These are phyloP conservation scores for Mormyrops attenuatus DNA, from an alignment of 2,797 vertebrate genomes.

Conservation along the genomic window DNA sequence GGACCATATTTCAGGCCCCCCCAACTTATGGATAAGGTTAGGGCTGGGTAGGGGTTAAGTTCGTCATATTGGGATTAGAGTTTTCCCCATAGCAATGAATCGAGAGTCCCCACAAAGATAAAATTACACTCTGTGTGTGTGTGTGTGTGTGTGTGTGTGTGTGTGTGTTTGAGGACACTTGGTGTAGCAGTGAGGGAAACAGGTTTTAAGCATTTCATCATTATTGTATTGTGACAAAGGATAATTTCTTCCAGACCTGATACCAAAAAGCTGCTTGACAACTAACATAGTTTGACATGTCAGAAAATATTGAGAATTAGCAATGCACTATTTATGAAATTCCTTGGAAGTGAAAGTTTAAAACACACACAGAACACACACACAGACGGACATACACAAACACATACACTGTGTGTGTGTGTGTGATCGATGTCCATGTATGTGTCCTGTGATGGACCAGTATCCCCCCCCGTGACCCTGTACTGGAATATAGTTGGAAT, in stretches of 20 bases:
- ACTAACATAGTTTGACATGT: constrained; percentile 5
- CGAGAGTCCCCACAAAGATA: neutral
- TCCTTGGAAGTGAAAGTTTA: neutral
- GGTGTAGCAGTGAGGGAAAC: neutral
- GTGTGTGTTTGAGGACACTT: neutral
- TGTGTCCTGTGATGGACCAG: neutral
- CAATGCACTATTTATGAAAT: constrained; percentile 17
- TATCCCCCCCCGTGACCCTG: neutral
- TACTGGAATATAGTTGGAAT: neutral
- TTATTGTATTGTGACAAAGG: constrained; percentile 16
- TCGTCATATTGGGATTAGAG: neutral
- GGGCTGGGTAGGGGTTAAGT: neutral
- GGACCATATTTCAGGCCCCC: too few species aligned
- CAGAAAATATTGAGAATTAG: constrained; percentile 15
- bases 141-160: neutral
- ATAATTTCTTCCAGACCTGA: constrained; percentile 2
- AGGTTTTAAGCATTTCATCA: neutral
- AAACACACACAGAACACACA: neutral
- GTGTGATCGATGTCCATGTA: neutral
- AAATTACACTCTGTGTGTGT: neutral
- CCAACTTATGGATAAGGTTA: neutral
- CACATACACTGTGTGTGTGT: neutral
- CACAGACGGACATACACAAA: neutral
- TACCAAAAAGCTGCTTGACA: constrained; percentile 9
- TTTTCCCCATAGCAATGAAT: neutral